Conservation (phyloP, 1,140 invertebrate species). For the Platorchestia sp. region DNA sequence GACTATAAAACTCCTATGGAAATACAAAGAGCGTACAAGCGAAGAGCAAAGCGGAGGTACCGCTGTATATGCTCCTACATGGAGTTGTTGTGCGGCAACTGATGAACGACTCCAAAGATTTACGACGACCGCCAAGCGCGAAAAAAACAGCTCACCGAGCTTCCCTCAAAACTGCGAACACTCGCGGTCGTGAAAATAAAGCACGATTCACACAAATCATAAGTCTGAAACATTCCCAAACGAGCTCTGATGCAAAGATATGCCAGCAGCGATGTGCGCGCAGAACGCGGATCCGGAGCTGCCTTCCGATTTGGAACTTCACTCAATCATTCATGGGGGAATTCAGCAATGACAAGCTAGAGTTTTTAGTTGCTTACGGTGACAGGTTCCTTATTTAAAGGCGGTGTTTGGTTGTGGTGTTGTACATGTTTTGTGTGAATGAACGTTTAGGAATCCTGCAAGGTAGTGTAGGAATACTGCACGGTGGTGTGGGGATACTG, state of each 20-base stretch:
- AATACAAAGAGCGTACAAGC: too few relatives aligned
- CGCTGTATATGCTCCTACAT: neutral
- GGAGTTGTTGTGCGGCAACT: neutral
- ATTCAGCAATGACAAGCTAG: neutral
- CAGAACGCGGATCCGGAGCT: neutral
- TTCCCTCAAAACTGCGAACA: neutral
- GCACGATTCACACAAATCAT: constrained; percentile 52
- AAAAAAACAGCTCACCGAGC: neutral
- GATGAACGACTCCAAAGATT: constrained; percentile 33
- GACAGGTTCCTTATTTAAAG: neutral
- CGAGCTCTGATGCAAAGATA: constrained; percentile 43
- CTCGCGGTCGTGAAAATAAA: constrained; percentile 24
- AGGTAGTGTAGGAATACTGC: too few relatives aligned
- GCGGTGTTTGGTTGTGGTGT: neutral
- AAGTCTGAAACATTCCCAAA: constrained; percentile 48
- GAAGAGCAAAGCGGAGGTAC: neutral
- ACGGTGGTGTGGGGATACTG: too few relatives aligned
- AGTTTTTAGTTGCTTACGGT: neutral
- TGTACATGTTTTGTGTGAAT: neutral
- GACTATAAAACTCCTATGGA: too few relatives aligned
- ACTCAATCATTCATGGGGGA: neutral
- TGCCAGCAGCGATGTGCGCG: neutral
- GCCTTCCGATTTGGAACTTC: neutral
- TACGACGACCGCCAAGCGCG: neutral
- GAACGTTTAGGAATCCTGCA: too few relatives aligned